These are phyloP conservation scores for Catostomus latipinnis DNA, from an alignment of 2,797 vertebrate genomes.

Conservation along the genomic window DNA sequence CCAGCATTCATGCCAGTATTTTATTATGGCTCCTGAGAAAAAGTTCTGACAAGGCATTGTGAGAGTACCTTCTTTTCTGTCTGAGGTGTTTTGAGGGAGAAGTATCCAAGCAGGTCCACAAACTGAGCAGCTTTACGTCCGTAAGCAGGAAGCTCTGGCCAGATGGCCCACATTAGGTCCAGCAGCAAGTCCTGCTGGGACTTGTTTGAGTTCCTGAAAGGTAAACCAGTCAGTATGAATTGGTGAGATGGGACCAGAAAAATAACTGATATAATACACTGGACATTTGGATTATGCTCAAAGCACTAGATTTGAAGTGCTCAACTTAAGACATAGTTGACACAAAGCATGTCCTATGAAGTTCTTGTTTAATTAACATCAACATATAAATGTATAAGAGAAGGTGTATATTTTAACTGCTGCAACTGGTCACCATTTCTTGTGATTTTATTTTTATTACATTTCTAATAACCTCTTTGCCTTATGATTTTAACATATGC, in stretches of 20 bases:
- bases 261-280: neutral
- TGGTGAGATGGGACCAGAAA: neutral
- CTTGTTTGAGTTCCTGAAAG: conserved; percentile 92
- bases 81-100: conserved; percentile 97
- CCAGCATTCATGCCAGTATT: too few species aligned
- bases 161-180: conserved; percentile 98
- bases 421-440: too few species aligned
- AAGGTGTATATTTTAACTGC: too few species aligned
- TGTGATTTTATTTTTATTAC: too few species aligned
- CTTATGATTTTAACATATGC: too few species aligned
- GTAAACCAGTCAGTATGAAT: neutral
- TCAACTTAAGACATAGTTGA: too few species aligned
- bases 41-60: neutral
- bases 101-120: conserved; percentile 97
- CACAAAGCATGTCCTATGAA: too few species aligned
- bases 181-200: conserved; percentile 94
- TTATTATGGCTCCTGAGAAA: neutral
- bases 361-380: too few species aligned
- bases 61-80: conserved; percentile 93
- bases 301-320: neutral
- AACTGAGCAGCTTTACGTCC: conserved; percentile 98
- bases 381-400: too few species aligned
- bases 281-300: neutral
- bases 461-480: too few species aligned
- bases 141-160: conserved; percentile 98